These are phyloP conservation scores for Acanthopleura granulata DNA, from an alignment of 2,888 invertebrate species.

Conservation along the genomic window DNA sequence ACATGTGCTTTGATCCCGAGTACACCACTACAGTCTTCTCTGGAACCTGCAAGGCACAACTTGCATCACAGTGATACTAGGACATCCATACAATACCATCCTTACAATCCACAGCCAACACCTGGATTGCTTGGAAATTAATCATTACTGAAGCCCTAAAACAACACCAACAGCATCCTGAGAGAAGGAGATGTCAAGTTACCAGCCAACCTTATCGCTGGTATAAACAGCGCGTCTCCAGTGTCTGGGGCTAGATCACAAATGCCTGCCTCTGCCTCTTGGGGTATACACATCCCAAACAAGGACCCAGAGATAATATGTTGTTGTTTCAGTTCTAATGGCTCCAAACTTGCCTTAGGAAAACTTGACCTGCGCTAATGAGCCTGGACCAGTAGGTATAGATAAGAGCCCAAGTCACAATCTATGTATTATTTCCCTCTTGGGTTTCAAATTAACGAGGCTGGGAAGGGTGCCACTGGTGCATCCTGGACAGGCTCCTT, in stretches of 20 bases:
- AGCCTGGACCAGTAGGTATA: background rate
- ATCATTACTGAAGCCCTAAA: too few species aligned
- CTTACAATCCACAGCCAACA: too few species aligned
- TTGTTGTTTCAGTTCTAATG: background rate
- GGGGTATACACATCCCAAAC: background rate
- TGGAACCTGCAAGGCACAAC: too few species aligned
- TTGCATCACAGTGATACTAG: too few species aligned
- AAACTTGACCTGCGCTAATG: conserved; percentile 1
- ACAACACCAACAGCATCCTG: too few species aligned
- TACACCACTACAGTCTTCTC: too few species aligned
- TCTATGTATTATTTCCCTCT: conserved; percentile 8
- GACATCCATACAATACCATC: too few species aligned
- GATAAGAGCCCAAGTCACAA: conserved; percentile 9
- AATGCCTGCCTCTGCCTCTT: background rate
- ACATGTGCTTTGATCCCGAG: too few species aligned
- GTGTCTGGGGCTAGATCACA: background rate
- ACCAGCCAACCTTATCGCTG: too few species aligned
- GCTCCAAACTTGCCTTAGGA: background rate
- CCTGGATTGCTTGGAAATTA: too few species aligned
- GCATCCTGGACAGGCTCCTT: conserved; percentile 13
- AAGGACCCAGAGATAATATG: conserved; percentile 3
- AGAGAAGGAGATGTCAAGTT: too few species aligned
- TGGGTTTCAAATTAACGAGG: conserved; percentile 6
- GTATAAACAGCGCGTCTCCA: too few species aligned
- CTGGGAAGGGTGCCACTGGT: background rate